phyloP scores from a whole-genome alignment of 2,113 vertebrate species.

The Nansenia antarctica region DNA sequence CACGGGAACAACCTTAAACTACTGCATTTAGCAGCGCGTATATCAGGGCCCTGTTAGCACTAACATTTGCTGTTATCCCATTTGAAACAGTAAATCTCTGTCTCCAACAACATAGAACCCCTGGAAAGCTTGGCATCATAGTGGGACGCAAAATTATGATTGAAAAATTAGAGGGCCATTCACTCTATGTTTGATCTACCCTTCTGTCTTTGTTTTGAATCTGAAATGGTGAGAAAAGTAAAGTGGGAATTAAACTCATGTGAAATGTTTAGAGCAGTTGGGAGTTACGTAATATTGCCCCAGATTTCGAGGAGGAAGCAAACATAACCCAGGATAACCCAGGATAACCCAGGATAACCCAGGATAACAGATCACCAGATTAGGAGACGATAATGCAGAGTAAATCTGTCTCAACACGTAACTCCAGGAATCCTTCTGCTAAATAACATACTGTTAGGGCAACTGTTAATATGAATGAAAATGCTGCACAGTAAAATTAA shows the following conservation, averaged over 20 bases:
- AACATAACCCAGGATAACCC: no score
- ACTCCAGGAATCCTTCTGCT: constrained; percentile 24
- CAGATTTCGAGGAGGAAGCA: constrained; percentile 31
- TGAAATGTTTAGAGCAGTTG: constrained; percentile 2
- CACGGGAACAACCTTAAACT: not conserved
- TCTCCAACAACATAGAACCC: not conserved
- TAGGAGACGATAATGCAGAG: constrained; percentile 15
- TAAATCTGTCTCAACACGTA: constrained; percentile 4
- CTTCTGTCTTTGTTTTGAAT: not conserved
- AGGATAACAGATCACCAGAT: constrained; percentile 49
- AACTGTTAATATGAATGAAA: no score
- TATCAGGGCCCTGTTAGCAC: not conserved
- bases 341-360: no score
- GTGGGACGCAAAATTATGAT: not conserved
- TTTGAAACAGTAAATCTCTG: not conserved
- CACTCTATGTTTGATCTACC: not conserved
- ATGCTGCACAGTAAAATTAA: no score
- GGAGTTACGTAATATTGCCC: constrained; percentile 47
- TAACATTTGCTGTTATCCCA: not conserved
- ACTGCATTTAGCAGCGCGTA: not conserved
- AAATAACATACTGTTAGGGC: not conserved
- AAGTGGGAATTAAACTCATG: constrained; percentile 6
- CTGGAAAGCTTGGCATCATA: not conserved
- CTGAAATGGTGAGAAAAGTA: not conserved
- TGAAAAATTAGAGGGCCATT: not conserved